Evolutionary conservation across 2,113 vertebrate species (phyloP), one percentile per base, ranked within the genome.

Genomic region (Emydocephalus ijimae): DNA sequence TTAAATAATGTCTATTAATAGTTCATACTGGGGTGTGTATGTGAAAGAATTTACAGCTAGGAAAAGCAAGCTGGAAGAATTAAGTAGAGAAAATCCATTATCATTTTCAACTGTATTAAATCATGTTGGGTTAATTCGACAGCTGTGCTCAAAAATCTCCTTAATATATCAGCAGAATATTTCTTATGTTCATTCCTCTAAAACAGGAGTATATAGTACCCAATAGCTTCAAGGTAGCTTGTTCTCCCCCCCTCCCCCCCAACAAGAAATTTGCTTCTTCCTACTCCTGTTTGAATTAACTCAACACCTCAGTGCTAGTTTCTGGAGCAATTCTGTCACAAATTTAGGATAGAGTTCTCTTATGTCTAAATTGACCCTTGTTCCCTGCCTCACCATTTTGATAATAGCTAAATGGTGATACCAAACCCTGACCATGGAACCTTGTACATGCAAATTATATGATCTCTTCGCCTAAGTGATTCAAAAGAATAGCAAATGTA

Each of bases 231-330:
- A 81, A 81, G 14, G 6, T 81, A 39, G 34, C 34, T 20, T 81
- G 34, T 69, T 69, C 29, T 69, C 3, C 10, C 3, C 10, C 3
- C 0, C 9, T 39, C 4, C 1, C 59, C 8, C 0, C 9, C 12
- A 0, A 26, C 64, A 69, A 69, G 69, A 81, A 8, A 7, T 39
- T 39, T 39, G 69, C 39, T 39, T 81, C 34, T 81, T 81, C 34
- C 69, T 21, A 21, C 5, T 81, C 18, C 7, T 81, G 18, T 21
- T 81, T 81, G 74, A 39, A 81, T 81, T 39, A 39, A 43, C 69
- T 81, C 69, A 81, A 20, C 2, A 64, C 26, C 10, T 64, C 59
- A 21, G 74, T 43, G 5, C 6, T 74, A 34, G 14, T 74, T 74
- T 74, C 69, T 74, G 34, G 18, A 18, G 74, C 34, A 81, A 39